phyloP scores from a whole-genome alignment of 2,888 invertebrate species.

The Mythimna loreyi region DNA sequence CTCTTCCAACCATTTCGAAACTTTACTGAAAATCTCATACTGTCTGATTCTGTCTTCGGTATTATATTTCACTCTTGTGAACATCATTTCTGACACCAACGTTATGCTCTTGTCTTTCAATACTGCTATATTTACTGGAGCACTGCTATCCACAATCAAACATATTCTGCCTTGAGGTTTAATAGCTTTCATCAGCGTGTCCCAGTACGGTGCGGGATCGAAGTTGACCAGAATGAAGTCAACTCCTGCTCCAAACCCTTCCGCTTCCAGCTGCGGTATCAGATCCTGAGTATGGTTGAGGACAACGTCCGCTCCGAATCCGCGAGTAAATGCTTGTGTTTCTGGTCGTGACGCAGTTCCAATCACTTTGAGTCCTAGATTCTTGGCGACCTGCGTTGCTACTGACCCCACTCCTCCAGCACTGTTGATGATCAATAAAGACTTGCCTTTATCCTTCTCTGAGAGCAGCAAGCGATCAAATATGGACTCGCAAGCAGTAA shows the following conservation, averaged over 20 bases:
- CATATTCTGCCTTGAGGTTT: constrained; percentile 86
- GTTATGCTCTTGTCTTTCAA: constrained; percentile 85
- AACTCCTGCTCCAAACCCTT: constrained; percentile 79
- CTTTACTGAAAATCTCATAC: constrained; percentile 76
- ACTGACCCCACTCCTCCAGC: constrained; percentile 86
- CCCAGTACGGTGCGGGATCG: constrained; percentile 86
- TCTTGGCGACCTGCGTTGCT: constrained; percentile 82
- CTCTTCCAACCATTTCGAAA: constrained; percentile 79
- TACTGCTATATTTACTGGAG: constrained; percentile 76
- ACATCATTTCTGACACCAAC: constrained; percentile 82
- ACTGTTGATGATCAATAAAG: constrained; percentile 83
- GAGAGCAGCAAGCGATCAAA: constrained; percentile 80
- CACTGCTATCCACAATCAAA: constrained; percentile 82
- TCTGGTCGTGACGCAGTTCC: constrained; percentile 84
- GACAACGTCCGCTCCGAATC: constrained; percentile 80
- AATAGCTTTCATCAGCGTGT: constrained; percentile 79
- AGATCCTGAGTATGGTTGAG: constrained; percentile 81
- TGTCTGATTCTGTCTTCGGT: constrained; percentile 81
- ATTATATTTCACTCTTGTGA: constrained; percentile 81
- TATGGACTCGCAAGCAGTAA: constrained; percentile 82
- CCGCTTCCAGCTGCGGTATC: constrained; percentile 76
- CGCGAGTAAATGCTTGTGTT: constrained; percentile 74
- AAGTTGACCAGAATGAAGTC: constrained; percentile 84
- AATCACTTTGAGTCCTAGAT: constrained; percentile 81
- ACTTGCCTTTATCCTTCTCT: constrained; percentile 81